These are phyloP conservation scores for Incurvaria masculella DNA, from an alignment of 2,888 invertebrate genomes.

Conservation along the genomic window DNA sequence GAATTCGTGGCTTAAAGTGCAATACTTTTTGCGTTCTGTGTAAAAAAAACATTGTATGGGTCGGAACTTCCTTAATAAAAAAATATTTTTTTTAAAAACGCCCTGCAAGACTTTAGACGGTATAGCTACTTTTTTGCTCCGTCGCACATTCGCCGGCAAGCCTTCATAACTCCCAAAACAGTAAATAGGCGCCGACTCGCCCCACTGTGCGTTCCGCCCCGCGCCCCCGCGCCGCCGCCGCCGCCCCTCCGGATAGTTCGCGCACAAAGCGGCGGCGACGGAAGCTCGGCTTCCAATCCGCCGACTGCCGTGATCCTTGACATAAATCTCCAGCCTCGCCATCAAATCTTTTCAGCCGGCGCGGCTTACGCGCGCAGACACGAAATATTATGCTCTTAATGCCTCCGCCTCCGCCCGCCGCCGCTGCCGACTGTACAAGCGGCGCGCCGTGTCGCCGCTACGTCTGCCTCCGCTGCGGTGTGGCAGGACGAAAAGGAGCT, in stretches of 20 bases:
- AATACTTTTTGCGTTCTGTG: too few relatives aligned
- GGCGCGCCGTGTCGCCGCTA: neutral
- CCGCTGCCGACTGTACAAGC: neutral
- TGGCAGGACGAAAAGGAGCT: too few relatives aligned
- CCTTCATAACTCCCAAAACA: too few relatives aligned
- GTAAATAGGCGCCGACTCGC: too few relatives aligned
- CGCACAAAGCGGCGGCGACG: conserved; percentile 52
- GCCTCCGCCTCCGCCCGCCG: conserved; percentile 17
- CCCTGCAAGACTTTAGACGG: too few relatives aligned
- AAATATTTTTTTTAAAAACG: too few relatives aligned
- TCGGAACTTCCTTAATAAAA: too few relatives aligned
- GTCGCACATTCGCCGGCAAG: too few relatives aligned
- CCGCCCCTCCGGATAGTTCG: conserved; percentile 42
- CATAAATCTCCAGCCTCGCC: conserved; percentile 55
- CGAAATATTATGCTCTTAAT: conserved; percentile 42
- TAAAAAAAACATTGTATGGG: too few relatives aligned
- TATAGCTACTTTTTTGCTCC: too few relatives aligned
- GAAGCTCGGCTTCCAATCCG: conserved; percentile 40
- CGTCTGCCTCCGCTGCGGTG: too few relatives aligned
- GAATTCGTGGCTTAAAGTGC: too few relatives aligned
- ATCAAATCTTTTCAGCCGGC: conserved; percentile 53
- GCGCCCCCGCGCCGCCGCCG: conserved; percentile 26
- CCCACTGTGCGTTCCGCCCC: conserved; percentile 28
- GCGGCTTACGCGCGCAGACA: conserved; percentile 46
- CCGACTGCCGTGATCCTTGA: conserved; percentile 53